Evolutionary conservation across 2,113 vertebrate genomes (phyloP), one percentile per base, ranked within the genome.

Genomic region (Motacilla tschutschensis): DNA sequence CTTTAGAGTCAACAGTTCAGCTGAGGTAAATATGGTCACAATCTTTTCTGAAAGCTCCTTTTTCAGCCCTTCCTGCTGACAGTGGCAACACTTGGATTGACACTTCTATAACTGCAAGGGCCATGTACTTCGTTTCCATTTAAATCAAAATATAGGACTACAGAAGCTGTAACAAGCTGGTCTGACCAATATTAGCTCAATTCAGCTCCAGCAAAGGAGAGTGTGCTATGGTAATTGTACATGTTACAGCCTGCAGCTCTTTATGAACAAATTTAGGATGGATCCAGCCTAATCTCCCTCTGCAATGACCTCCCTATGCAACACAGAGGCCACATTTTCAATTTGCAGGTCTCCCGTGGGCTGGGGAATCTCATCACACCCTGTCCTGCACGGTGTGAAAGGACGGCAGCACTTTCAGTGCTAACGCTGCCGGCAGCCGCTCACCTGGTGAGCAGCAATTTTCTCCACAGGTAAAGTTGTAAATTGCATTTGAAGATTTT

Each of bases 361-460:
- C 58, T 87, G 59, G 41, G 78, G 85, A 95, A 92, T 90, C 80
- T 95, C 78, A 92, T 96, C 89, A 91, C 80, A 87, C 72, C 79
- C 78, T 91, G 62, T 83, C 92, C 85, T 9, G 3, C 38, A 31
- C 6, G n/a, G 67, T 2, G 11, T 0, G 5, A 93, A 91, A 71
- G 78, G 66, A 89, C 3, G 0, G 62, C 79, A 90, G 75, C 58
- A 14, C 54, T 62, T 58, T 26, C 8, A 5, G 48, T 4, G 9
- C 47, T 13, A 7, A 47, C 4, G 16, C 67, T 38, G 79, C 90
- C 3, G 1, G 75, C 71, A 88, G 78, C 47, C 0, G 8, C 59
- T 93, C 80, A 92, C 91, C 90, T 80, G 67, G 80, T 0, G 12
- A 87, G 91, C 91, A 51, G 66, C 83, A 93, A 95, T 95, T 88